phyloP scores from a whole-genome alignment of 2,888 invertebrate species.

The Aelia acuminata region DNA sequence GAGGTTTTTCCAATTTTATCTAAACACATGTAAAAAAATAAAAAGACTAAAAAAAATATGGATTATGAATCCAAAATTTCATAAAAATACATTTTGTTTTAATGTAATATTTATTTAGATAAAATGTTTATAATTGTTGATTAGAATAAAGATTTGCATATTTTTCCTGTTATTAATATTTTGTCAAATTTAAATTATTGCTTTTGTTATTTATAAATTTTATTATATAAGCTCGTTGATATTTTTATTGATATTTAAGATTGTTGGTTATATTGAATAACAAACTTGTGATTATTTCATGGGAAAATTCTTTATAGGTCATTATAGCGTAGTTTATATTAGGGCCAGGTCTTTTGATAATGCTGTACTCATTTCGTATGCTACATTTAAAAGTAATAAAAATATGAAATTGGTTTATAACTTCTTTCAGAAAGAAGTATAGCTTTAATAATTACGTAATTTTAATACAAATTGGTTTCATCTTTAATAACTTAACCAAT shows the following conservation, averaged over 20 bases:
- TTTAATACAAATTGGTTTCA: conserved; percentile 53
- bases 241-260: conserved; percentile 11
- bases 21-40: neutral
- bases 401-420: conserved; percentile 52
- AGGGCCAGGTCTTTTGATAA: conserved; percentile 50
- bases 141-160: conserved; percentile 14
- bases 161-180: neutral
- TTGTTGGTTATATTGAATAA: conserved; percentile 18
- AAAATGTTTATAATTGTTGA: conserved; percentile 47
- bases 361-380: conserved; percentile 57
- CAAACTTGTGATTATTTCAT: conserved; percentile 16
- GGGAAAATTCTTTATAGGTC: conserved; percentile 57
- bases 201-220: conserved; percentile 46
- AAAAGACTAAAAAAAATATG: too few relatives aligned
- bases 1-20: conserved; percentile 16
- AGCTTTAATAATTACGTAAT: conserved; percentile 58
- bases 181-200: neutral
- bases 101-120: neutral
- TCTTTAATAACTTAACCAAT: conserved; percentile 49
- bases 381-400: conserved; percentile 55
- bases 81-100: neutral
- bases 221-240: conserved; percentile 12
- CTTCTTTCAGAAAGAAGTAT: conserved; percentile 54
- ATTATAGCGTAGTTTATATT: conserved; percentile 51
- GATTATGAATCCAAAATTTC: neutral